A percentile compares a stretch with the other conserved stretches of the same genome.
These are phyloP conservation scores for Drosophila rufa DNA, from an alignment of 1,140 invertebrate genomes.

Conservation along the genomic window DNA sequence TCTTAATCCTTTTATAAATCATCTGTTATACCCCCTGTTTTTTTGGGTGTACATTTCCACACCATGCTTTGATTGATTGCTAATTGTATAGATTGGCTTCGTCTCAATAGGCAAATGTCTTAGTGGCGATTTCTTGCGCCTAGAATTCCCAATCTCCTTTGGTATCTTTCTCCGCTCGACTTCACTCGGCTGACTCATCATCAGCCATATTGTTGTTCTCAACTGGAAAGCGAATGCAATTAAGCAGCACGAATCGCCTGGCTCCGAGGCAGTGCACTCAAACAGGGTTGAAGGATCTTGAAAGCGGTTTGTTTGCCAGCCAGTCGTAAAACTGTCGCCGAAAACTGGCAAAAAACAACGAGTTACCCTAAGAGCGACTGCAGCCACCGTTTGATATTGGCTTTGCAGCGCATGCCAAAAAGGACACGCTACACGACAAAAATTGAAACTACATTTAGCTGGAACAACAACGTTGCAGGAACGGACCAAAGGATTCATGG, in stretches of 20 bases:
- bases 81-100: background rate
- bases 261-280: background rate
- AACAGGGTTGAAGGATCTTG: background rate
- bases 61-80: no score
- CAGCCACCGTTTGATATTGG: slow-evolving; percentile 36
- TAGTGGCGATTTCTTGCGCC: background rate
- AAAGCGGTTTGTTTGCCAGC: background rate
- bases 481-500: slow-evolving; percentile 16
- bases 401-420: slow-evolving; percentile 44
- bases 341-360: slow-evolving; percentile 21
- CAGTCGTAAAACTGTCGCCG: slow-evolving; percentile 62
- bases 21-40: no score
- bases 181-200: slow-evolving; percentile 7
- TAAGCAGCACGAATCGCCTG: slow-evolving; percentile 6
- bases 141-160: background rate
- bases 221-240: slow-evolving; percentile 32
- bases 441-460: slow-evolving; percentile 57
- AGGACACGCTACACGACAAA: slow-evolving; percentile 68
- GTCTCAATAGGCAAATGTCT: background rate
- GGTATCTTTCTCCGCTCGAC: background rate
- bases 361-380: background rate
- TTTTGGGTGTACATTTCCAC: background rate
- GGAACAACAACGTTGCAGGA: slow-evolving; percentile 16
- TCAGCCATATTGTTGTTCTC: slow-evolving; percentile 4
- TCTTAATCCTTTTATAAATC: no score